A percentile compares a stretch with the other conserved stretches of the same genome.
phyloP scores from a whole-genome alignment of 2,888 invertebrate genomes.

The Campopleginae sp. region DNA sequence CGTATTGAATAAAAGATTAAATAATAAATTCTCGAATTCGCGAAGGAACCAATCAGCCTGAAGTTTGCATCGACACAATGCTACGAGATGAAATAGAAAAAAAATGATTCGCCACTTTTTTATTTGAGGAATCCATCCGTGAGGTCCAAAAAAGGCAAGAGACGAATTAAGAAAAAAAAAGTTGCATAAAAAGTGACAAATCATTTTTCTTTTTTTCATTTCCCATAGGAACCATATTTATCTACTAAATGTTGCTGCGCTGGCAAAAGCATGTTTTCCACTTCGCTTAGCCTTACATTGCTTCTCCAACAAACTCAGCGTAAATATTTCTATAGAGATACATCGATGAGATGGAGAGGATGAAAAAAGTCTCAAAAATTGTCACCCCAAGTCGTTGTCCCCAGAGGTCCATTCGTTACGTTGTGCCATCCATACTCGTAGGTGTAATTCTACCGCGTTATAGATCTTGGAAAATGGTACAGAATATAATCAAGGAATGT shows the following conservation, averaged over 20 bases:
- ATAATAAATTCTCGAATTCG: neutral
- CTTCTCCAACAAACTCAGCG: neutral
- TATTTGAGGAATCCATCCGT: too few relatives aligned
- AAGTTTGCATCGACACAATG: too few relatives aligned
- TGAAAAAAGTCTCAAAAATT: neutral
- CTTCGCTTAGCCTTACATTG: neutral
- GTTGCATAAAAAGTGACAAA: too few relatives aligned
- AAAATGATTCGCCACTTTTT: too few relatives aligned
- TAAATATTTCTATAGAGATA: neutral
- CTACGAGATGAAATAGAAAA: too few relatives aligned
- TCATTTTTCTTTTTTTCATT: too few relatives aligned
- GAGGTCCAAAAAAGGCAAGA: too few relatives aligned
- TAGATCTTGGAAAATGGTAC: constrained; percentile 25
- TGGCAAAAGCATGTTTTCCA: neutral
- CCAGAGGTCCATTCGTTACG: constrained; percentile 7
- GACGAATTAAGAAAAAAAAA: too few relatives aligned
- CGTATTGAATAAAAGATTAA: neutral
- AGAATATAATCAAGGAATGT: constrained; percentile 18
- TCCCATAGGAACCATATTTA: neutral
- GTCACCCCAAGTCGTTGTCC: constrained; percentile 7
- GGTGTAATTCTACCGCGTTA: constrained; percentile 7
- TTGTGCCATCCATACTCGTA: constrained; percentile 20
- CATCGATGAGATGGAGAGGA: neutral
- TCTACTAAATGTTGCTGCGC: neutral
- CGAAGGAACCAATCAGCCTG: too few relatives aligned